These are phyloP conservation scores for Kryptopterus vitreolus DNA, from an alignment of 2,797 vertebrate genomes.

Conservation along the genomic window DNA sequence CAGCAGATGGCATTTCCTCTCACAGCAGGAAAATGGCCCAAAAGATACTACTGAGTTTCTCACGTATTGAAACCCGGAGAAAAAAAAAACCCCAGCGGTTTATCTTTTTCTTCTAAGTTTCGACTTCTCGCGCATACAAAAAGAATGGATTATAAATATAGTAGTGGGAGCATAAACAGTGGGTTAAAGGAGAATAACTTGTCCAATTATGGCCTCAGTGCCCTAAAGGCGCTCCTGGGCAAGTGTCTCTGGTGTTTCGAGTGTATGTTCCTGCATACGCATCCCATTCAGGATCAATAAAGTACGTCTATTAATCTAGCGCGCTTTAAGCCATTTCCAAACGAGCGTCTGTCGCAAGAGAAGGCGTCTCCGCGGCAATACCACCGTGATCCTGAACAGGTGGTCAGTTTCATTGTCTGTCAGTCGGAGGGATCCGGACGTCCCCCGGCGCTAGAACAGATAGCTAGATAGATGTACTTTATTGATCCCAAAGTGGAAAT, in stretches of 20 bases:
- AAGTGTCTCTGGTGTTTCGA: background rate
- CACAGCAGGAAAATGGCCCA: background rate
- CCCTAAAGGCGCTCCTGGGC: background rate
- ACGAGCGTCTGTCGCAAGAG: background rate
- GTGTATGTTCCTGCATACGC: background rate
- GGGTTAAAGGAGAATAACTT: background rate
- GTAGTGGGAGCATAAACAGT: background rate
- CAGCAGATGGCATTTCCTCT: background rate
- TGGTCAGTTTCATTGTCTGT: background rate
- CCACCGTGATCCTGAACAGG: background rate
- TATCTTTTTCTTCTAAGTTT: background rate
- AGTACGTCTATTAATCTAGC: background rate
- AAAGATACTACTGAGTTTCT: background rate
- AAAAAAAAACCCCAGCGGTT: too few relatives aligned
- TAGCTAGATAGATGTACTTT: background rate
- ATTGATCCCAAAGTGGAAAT: background rate
- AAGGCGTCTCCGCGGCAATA: background rate
- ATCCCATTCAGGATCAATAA: background rate
- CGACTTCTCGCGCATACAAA: background rate
- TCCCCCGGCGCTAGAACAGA: background rate
- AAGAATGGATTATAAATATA: background rate
- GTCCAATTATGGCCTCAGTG: background rate
- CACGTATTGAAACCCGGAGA: background rate
- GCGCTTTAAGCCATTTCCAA: background rate
- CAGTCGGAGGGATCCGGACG: background rate